A percentile compares a stretch with the other conserved stretches of the same genome.
Conservation (phyloP, 1,140 invertebrate genomes). For the Lordiphosa stackelbergi region DNA sequence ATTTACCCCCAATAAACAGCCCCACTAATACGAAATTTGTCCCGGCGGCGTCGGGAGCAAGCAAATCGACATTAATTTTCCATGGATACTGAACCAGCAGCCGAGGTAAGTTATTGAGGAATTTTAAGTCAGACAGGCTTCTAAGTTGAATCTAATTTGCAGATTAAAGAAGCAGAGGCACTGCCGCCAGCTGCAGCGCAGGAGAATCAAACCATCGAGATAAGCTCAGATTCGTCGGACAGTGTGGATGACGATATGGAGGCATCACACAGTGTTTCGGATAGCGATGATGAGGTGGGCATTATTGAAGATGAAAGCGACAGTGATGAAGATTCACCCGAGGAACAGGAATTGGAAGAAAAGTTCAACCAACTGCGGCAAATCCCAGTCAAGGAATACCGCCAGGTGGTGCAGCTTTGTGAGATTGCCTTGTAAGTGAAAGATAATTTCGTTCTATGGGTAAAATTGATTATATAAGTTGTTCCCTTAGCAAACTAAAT, state of each 20-base stretch:
- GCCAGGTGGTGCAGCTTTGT: background rate
- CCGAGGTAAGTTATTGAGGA: too few relatives aligned
- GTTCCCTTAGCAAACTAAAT: conserved; percentile 30
- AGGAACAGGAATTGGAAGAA: background rate
- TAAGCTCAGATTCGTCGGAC: conserved; percentile 4
- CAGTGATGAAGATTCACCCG: background rate
- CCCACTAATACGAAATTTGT: too few relatives aligned
- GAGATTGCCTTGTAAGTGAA: conserved; percentile 2
- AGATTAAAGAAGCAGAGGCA: too few relatives aligned
- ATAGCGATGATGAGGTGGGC: conserved; percentile 1
- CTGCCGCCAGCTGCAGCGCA: too few relatives aligned
- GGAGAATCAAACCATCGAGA: conserved; percentile 6
- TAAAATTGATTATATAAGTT: background rate
- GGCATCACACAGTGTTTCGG: background rate
- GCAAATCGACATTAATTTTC: too few relatives aligned
- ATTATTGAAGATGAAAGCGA: conserved; percentile 2
- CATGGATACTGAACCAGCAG: too few relatives aligned
- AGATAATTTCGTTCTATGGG: too few relatives aligned
- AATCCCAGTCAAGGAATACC: conserved; percentile 1
- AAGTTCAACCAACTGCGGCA: background rate
- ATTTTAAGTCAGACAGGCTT: too few relatives aligned
- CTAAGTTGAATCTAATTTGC: too few relatives aligned
- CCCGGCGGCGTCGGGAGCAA: too few relatives aligned
- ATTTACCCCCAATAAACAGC: too few relatives aligned
- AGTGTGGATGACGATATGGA: too few relatives aligned